Percentiles rank a stretch among this genome's conserved stretches.
These are phyloP conservation scores for Drosophila persimilis DNA, from an alignment of 1,140 invertebrate genomes.

Conservation along the genomic window DNA sequence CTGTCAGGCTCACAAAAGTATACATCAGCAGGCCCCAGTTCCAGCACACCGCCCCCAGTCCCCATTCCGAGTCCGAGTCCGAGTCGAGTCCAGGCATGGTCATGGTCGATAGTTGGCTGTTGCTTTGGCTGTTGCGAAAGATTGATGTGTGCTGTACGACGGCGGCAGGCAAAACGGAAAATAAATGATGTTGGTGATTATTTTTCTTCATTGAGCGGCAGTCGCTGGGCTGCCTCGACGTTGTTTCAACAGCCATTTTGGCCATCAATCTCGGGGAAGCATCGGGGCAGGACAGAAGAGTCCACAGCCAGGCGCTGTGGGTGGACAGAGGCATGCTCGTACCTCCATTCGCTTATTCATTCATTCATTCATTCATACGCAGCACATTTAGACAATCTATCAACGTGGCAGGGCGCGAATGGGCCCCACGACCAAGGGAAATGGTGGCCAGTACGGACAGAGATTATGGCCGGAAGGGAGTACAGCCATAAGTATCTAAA, in stretches of 20 bases:
- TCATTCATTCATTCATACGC: conserved; percentile 55
- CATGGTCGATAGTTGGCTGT: conserved; percentile 72
- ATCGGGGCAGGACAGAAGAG: conserved; percentile 30
- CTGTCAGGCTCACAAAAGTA: conserved; percentile 66
- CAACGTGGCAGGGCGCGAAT: conserved; percentile 37
- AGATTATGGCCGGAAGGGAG: neutral
- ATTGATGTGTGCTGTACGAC: conserved; percentile 75
- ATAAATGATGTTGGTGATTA: conserved; percentile 81
- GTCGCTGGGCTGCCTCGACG: conserved; percentile 29
- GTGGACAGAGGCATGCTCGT: conserved; percentile 17
- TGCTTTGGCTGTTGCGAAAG: conserved; percentile 68
- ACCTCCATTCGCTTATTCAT: conserved; percentile 36
- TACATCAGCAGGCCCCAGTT: conserved; percentile 36
- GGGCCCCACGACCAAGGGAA: conserved; percentile 4
- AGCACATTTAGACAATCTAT: conserved; percentile 73
- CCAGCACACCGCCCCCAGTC: conserved; percentile 1
- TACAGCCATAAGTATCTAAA: no score
- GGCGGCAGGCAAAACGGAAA: conserved; percentile 78
- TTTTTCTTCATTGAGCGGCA: conserved; percentile 78
- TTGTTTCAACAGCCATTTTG: conserved; percentile 78
- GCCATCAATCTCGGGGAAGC: conserved; percentile 72
- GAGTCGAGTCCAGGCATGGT: conserved; percentile 45
- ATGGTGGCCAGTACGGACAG: neutral
- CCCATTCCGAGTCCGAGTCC: conserved; percentile 1
- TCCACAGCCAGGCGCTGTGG: conserved; percentile 21